Evolutionary conservation across 23 tunicate genomes (phyloP).

Genomic region (Trididemnum clinides): DNA sequence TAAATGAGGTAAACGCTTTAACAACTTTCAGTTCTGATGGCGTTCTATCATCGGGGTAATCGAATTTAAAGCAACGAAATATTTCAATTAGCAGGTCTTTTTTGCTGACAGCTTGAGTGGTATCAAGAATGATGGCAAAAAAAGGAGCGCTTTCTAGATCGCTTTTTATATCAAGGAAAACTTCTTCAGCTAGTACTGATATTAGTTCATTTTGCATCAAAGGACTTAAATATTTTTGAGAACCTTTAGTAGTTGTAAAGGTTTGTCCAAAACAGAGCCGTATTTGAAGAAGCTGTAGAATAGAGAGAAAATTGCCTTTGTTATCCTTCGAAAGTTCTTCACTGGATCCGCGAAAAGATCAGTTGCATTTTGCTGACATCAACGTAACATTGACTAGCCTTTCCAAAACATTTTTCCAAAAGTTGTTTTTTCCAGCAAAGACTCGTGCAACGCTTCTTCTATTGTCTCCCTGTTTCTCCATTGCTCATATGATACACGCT

Average conservation of each 20-base stretch:
- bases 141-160: slow-evolving; percentile 20
- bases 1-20: too few relatives aligned
- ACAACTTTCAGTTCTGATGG: too few relatives aligned
- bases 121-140: slow-evolving; percentile 6
- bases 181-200: too few relatives aligned
- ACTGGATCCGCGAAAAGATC: too few relatives aligned
- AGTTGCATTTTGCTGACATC: too few relatives aligned
- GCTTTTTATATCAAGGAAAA: slow-evolving; percentile 11
- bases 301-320: too few relatives aligned
- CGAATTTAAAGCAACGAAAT: slow-evolving; percentile 4
- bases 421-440: too few relatives aligned
- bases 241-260: background rate
- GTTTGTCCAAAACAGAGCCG: background rate
- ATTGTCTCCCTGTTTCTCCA: background rate
- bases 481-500: background rate
- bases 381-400: too few relatives aligned
- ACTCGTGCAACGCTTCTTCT: background rate
- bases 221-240: background rate
- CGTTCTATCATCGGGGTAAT: background rate
- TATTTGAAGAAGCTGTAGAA: background rate
- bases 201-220: too few relatives aligned
- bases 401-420: too few relatives aligned
- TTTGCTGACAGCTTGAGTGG: too few relatives aligned
- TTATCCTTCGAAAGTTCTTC: too few relatives aligned
- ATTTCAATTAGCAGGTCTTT: background rate